phyloP scores from a whole-genome alignment of 2,113 vertebrate genomes.

The Ondatra zibethicus region DNA sequence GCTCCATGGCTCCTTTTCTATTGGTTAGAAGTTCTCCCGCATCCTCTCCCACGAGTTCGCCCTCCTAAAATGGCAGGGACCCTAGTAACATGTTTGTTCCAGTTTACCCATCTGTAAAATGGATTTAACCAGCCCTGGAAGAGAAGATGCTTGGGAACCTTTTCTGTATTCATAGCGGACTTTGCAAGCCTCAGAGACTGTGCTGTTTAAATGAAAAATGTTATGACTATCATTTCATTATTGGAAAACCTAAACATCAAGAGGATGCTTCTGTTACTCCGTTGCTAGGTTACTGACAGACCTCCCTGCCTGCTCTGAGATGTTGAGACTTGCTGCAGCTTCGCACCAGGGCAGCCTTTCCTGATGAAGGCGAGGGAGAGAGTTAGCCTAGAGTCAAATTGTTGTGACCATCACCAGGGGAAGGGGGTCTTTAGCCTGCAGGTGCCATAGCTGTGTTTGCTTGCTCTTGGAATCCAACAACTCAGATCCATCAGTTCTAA shows the following conservation, averaged over 20 bases:
- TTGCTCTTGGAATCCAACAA: constrained; percentile 1
- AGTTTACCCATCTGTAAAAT: constrained; percentile 45
- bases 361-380: neutral
- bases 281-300: constrained; percentile 76
- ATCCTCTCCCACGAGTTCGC: neutral
- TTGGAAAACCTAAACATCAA: constrained; percentile 34
- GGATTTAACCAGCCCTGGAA: neutral
- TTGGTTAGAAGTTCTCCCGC: neutral
- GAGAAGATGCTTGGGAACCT: neutral
- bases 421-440: neutral
- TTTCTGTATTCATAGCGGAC: constrained; percentile 42
- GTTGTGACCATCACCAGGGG: neutral
- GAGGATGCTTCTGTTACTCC: neutral
- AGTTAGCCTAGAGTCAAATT: neutral
- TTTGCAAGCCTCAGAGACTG: neutral
- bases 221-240: constrained; percentile 73
- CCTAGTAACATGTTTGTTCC: neutral
- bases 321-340: constrained; percentile 4
- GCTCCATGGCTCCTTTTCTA: neutral
- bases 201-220: constrained; percentile 66
- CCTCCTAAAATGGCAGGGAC: neutral
- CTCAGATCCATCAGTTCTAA: neutral
- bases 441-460: neutral
- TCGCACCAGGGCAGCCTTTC: neutral
- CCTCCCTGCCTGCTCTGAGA: constrained; percentile 42